phyloP scores from a whole-genome alignment of 1,140 invertebrate species.

The Leptopilina boulardi region DNA sequence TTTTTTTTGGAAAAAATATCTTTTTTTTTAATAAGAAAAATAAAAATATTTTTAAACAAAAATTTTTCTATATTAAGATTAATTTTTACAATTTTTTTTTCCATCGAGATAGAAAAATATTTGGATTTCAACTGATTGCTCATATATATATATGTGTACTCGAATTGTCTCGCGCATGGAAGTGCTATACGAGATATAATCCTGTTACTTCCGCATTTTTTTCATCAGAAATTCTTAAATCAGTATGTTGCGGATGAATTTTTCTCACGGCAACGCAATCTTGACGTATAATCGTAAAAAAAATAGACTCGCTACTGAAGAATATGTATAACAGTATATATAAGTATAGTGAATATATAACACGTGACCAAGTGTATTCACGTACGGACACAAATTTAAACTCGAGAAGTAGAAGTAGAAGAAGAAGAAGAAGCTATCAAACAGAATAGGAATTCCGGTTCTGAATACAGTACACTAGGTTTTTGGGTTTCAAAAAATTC shows the following conservation, averaged over 20 bases:
- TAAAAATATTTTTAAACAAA: no score
- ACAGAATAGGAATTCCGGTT: conserved; percentile 27
- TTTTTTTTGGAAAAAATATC: no score
- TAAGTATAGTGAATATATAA: conserved; percentile 2
- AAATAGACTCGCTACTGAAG: conserved; percentile 17
- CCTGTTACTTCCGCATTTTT: conserved; percentile 24
- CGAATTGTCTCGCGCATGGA: not conserved
- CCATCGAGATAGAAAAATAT: no score
- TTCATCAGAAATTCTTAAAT: conserved; percentile 32
- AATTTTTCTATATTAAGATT: no score
- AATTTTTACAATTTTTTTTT: no score
- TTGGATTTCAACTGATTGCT: not conserved
- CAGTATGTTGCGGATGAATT: conserved; percentile 6
- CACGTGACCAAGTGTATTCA: conserved; percentile 16
- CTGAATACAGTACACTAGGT: conserved; percentile 40
- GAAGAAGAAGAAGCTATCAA: conserved; percentile 15
- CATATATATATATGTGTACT: not conserved
- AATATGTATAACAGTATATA: conserved; percentile 30
- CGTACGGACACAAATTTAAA: not conserved
- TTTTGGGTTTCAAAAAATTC: conserved; percentile 37
- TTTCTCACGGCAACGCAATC: conserved; percentile 31
- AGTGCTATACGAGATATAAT: conserved; percentile 1
- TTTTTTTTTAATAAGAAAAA: no score
- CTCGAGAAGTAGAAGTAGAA: no score
- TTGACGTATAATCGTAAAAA: conserved; percentile 9